Base-by-base conservation (phyloP, 1,140 invertebrate genomes). In the Neuroterus valhalla region DNA sequence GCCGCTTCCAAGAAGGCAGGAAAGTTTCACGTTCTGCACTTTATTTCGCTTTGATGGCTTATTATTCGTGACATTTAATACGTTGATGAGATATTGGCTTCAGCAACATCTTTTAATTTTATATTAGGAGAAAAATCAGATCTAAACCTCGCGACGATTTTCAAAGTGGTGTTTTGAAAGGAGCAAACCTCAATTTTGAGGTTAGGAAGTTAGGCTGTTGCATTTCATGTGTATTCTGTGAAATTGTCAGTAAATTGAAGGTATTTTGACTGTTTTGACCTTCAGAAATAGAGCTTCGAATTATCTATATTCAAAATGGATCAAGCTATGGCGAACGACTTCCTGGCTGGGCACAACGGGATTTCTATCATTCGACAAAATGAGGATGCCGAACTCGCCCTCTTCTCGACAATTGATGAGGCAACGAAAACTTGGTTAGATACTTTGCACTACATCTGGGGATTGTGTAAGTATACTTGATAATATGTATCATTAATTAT, bases 361-460 rank as follows among this genome's bases (percentile, higher is more conserved):
- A 62, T 62, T 26, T 62, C 55, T 17, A 62, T 62, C n/a, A 23
- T 62, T 62, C 55, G 55, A n/a, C 55, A 26, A 23, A 38, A 1
- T 38, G 55, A 62, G n/a, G 55, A 62, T 62, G 55, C n/a, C n/a
- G 55, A 62, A n/a, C 55, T 62, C 15, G n/a, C 31, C 26, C 26
- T 62, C 2, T 62, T 62, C 23, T 31, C 26, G 15, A 31, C 23
- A 8, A 82, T 89, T 66, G 87, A 89, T 48, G 75, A 81, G 2
- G 78, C 84, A 17, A 89, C 87, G 14, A 84, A 78, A 69, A 52
- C 43, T 11, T 89, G 88, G 88, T 71, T 89, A 0, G 79, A 83
- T 44, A 77, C 81, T 50, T 70, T 89, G 12, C 74, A 87, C 38
- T 69, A 81, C 26, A 81, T 86, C 68, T 89, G 88, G 88, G 66